These are phyloP conservation scores for Podabrus alpinus DNA, from an alignment of 2,888 invertebrate genomes.

Conservation along the genomic window DNA sequence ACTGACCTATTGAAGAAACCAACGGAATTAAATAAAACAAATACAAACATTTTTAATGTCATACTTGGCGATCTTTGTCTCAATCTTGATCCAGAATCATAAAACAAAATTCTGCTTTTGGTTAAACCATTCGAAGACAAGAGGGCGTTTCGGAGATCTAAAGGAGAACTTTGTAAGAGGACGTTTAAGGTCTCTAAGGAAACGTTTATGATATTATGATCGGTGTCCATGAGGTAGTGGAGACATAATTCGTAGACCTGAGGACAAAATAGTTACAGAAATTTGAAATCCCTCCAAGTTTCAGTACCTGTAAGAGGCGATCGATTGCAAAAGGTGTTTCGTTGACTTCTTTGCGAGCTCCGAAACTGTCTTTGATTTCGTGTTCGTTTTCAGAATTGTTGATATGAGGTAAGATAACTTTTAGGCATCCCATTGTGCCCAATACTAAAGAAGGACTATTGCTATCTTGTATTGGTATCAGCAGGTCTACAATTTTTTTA, in stretches of 20 bases:
- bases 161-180: constrained; percentile 61
- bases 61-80: constrained; percentile 62
- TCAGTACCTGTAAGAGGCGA: constrained; percentile 51
- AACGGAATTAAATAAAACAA: constrained; percentile 8
- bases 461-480: constrained; percentile 49
- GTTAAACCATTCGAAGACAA: constrained; percentile 57
- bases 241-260: constrained; percentile 80
- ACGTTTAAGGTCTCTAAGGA: constrained; percentile 78
- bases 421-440: constrained; percentile 69
- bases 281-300: neutral
- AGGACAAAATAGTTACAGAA: constrained; percentile 49
- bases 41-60: constrained; percentile 39
- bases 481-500: constrained; percentile 45
- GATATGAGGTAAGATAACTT: constrained; percentile 65
- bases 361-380: constrained; percentile 48
- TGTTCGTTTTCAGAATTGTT: constrained; percentile 39
- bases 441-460: constrained; percentile 60
- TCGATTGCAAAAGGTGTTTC: constrained; percentile 47
- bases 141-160: constrained; percentile 60
- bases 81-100: constrained; percentile 48
- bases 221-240: constrained; percentile 68
- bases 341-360: constrained; percentile 44
- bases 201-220: constrained; percentile 88
- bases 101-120: constrained; percentile 53
- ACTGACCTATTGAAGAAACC: constrained; percentile 50